Conservation (phyloP, 2,888 invertebrate species). For the Eulithis prunata region DNA sequence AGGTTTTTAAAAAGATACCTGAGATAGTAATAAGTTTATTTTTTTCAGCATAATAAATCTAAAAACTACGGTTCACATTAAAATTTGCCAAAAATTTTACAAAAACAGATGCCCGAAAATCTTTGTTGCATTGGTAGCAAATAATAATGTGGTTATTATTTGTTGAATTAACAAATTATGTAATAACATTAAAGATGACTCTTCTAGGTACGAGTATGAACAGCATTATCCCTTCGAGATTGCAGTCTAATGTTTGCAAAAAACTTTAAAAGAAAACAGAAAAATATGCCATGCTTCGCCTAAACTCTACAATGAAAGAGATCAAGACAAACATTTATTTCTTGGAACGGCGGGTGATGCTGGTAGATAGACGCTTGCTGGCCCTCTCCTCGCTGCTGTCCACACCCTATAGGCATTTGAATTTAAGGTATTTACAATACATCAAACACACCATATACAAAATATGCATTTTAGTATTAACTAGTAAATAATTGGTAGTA, state of each 20-base stretch:
- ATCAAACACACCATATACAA: slow-evolving; percentile 31
- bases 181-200: too few species aligned
- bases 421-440: slow-evolving; percentile 55
- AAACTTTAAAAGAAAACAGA: not conserved
- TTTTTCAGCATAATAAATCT: too few species aligned
- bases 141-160: too few species aligned
- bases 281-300: slow-evolving; percentile 13
- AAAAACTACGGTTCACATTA: too few species aligned
- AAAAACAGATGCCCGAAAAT: too few species aligned
- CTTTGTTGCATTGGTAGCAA: too few species aligned
- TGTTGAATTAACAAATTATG: too few species aligned
- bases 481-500: too few species aligned
- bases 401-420: slow-evolving; percentile 60
- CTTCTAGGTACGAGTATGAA: not conserved
- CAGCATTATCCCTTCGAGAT: too few species aligned
- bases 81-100: too few species aligned
- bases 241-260: not conserved
- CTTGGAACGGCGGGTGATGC: slow-evolving; percentile 79
- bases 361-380: slow-evolving; percentile 70
- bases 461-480: not conserved
- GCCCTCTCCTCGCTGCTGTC: slow-evolving; percentile 78
- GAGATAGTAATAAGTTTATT: too few species aligned
- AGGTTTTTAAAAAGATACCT: too few species aligned
- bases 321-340: slow-evolving; percentile 79
- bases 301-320: slow-evolving; percentile 32